Percentiles rank a stretch among this genome's conserved stretches.
phyloP scores from a whole-genome alignment of 2,113 vertebrate species.

The Petrocephalus zakoni region DNA sequence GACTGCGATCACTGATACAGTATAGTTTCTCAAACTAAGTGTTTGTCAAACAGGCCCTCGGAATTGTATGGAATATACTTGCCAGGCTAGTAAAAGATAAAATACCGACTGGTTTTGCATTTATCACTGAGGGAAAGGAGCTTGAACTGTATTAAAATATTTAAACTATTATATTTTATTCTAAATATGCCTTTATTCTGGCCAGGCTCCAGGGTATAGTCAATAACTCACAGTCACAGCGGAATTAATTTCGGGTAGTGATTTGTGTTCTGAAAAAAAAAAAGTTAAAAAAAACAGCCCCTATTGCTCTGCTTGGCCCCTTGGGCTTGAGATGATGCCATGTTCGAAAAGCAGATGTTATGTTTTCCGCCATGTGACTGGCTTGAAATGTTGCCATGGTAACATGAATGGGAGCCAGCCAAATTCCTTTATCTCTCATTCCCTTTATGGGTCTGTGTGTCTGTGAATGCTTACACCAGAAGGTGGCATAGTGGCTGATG shows the following conservation, averaged over 20 bases:
- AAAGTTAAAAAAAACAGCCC: background rate
- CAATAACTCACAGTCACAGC: background rate
- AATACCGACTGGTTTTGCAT: background rate
- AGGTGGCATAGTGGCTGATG: background rate
- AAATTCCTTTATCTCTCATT: background rate
- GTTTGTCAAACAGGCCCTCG: background rate
- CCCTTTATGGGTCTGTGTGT: background rate
- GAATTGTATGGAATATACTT: background rate
- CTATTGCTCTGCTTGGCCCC: background rate
- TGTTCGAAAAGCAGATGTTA: constrained; percentile 6
- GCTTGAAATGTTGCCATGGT: background rate
- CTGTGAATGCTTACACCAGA: background rate
- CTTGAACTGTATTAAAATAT: background rate
- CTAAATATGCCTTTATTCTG: background rate
- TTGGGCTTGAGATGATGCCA: constrained; percentile 8
- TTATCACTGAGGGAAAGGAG: background rate
- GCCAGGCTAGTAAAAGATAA: background rate
- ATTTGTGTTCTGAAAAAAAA: background rate
- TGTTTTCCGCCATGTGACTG: background rate
- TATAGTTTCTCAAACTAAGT: background rate
- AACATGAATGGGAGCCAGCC: background rate
- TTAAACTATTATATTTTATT: background rate
- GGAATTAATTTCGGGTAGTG: background rate
- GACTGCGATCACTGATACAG: background rate
- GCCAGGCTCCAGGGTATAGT: background rate